Conservation (phyloP, 1,140 invertebrate species). For the Caerostris extrusa region DNA sequence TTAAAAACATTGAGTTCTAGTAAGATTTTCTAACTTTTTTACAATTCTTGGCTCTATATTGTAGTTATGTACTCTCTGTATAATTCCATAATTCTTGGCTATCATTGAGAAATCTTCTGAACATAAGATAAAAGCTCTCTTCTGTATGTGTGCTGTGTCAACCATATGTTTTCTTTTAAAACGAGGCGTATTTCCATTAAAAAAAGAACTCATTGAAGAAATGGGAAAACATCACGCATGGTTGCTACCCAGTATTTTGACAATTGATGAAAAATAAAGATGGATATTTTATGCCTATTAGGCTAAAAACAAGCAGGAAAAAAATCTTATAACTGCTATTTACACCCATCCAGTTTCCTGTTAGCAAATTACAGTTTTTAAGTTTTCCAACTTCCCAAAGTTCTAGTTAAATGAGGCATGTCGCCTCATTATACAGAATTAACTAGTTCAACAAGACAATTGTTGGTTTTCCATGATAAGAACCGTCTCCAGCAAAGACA, state of each 20-base stretch:
- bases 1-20: too few species aligned
- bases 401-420: background rate
- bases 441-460: background rate
- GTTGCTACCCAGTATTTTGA: background rate
- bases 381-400: background rate
- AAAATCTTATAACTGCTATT: background rate
- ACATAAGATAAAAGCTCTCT: too few species aligned
- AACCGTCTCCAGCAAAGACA: background rate
- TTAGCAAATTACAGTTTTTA: background rate
- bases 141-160: too few species aligned
- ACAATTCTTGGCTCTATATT: too few species aligned
- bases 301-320: background rate
- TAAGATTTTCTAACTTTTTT: too few species aligned
- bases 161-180: too few species aligned
- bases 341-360: background rate
- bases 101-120: too few species aligned
- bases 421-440: background rate
- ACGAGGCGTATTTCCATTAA: too few species aligned
- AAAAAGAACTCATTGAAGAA: background rate
- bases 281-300: background rate
- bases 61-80: too few species aligned
- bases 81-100: too few species aligned
- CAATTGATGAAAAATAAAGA: background rate
- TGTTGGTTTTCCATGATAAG: background rate
- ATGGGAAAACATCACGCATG: background rate